Conservation (phyloP, 2,113 vertebrate species). For the Mugil cephalus region DNA sequence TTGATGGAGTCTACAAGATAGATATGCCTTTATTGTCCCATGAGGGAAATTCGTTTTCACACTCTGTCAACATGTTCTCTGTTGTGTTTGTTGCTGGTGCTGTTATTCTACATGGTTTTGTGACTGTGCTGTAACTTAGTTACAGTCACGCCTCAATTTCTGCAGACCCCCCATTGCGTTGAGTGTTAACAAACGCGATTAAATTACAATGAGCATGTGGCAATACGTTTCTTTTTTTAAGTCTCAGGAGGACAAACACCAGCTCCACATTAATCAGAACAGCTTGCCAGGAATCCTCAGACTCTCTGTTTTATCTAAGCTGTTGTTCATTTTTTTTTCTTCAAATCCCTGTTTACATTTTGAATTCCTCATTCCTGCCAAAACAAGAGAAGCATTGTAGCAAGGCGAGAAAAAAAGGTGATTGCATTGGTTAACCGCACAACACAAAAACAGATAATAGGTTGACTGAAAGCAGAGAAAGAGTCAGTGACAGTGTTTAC, state of each 20-base stretch:
- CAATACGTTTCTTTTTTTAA: constrained; percentile 6
- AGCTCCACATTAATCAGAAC: neutral
- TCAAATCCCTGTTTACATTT: neutral
- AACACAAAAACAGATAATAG: constrained; percentile 9
- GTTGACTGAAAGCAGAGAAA: constrained; percentile 41
- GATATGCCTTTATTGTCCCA: no score
- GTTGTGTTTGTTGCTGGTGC: neutral
- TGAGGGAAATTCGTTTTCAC: no score
- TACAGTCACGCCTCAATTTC: constrained; percentile 3
- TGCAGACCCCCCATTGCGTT: neutral
- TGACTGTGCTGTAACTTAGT: neutral
- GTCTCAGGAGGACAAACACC: neutral
- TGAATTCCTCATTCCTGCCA: constrained; percentile 3
- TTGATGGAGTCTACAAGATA: neutral
- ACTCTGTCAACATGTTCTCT: neutral
- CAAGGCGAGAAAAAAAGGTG: neutral
- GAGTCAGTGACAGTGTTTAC: constrained; percentile 26
- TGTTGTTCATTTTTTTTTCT: neutral
- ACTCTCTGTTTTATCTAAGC: neutral
- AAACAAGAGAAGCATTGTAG: neutral
- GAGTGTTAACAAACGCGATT: neutral
- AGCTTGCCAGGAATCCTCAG: neutral
- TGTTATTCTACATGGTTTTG: constrained; percentile 3
- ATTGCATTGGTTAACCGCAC: neutral
- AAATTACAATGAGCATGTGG: neutral